Base-by-base conservation (phyloP, 1,140 invertebrate species). In the Microplitis mediator region DNA sequence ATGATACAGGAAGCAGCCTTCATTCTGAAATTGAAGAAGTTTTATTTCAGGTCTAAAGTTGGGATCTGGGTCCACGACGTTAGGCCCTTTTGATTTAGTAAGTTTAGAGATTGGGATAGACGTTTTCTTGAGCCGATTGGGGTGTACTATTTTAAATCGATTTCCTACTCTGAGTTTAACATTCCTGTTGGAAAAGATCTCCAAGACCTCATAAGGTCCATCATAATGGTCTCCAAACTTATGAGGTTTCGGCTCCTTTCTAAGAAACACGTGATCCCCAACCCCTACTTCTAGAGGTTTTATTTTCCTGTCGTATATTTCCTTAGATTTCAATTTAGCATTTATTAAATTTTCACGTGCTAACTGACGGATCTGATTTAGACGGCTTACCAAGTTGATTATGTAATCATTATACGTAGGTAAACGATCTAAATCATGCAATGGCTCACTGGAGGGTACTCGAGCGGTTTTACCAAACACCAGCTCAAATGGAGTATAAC, bases 361-460 rank as follows among this genome's bases (percentile, higher is more conserved):
- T 9, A 35, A 16, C 16, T 71, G 14, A 5, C 45, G 68, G 6
- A 39, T n/a, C 13, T 39, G 5, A 6, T 3, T 23, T 14, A 74
- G 11, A 14, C 8, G 62, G 0, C 14, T 5, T 9, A 54, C 23
- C 58, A 72, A 23, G 0, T 56, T 32, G 2, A 11, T n/a, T 1
- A 75, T 3, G 52, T 70, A 75, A 31, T 68, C 13, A 4, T 39
- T 11, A 13, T 71, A 73, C 4, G 61, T 74, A 9, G 58, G 58
- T 13, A 31, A 5, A 11, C 68, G 32, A 16, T 60, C 68, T 32
- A 58, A 31, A 4, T 60, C 68, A 32, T 62, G 34, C 8, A 70
- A 23, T 3, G 68, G 31, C 50, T 60, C 23, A 9, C 36, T 45
- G 3, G 68, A 62, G 3, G 68, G 56, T 31, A 70, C 8, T 32